Evolutionary conservation across 1,140 invertebrate genomes (phyloP).

Genomic region (Luehdorfia chinensis): DNA sequence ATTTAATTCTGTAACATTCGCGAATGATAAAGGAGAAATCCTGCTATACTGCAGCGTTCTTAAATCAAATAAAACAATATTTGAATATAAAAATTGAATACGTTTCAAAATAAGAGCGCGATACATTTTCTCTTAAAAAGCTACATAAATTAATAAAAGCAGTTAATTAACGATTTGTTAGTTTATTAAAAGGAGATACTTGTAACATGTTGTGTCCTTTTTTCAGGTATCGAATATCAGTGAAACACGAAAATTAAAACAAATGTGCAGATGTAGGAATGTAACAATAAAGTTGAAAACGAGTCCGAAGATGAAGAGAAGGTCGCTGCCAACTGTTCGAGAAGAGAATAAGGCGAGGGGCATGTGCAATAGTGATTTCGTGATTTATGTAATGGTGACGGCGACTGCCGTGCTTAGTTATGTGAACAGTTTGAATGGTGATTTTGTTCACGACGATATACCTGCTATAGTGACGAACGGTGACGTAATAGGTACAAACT

Average conservation of each 20-base stretch:
- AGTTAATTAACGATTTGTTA: no score
- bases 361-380: slow-evolving; percentile 45
- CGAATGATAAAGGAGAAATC: no score
- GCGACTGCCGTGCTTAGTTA: slow-evolving; percentile 85
- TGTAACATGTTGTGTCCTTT: no score
- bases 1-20: no score
- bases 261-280: slow-evolving; percentile 70
- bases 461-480: slow-evolving; percentile 92
- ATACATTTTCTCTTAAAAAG: no score
- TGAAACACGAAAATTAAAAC: slow-evolving; percentile 16
- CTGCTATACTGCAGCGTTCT: no score
- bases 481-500: slow-evolving; percentile 85
- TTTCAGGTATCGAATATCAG: not conserved
- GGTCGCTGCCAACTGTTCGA: slow-evolving; percentile 53
- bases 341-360: slow-evolving; percentile 48
- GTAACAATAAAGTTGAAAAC: slow-evolving; percentile 43
- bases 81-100: no score
- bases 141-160: no score
- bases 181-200: no score
- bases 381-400: slow-evolving; percentile 80
- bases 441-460: slow-evolving; percentile 95
- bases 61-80: no score
- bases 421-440: slow-evolving; percentile 88
- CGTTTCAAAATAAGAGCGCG: no score
- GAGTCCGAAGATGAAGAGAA: slow-evolving; percentile 65